Evolutionary conservation across 1,140 invertebrate genomes (phyloP), one percentile per base, ranked within the genome.

Genomic region (Meteorus sp.): DNA sequence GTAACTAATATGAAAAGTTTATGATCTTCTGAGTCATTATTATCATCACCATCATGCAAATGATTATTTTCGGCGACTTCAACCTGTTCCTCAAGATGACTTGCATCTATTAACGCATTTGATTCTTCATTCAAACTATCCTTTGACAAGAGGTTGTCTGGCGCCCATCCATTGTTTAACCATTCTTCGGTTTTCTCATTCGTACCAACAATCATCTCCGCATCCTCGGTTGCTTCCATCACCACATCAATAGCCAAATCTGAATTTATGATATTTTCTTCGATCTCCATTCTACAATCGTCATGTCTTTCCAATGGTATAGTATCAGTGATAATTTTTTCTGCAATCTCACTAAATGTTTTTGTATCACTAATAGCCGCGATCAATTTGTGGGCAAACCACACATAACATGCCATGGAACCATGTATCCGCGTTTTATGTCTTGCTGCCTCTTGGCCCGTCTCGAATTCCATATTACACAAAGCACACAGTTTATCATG

Each of bases 401-500:
- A 68, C 2, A 65, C 37, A 41, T 68, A 68, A 31, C 60, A 56
- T 5, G 58, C 59, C 5, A 58, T 62, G 2, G 63, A 64, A 1
- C 59, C 60, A 50, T 68, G 66, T 15, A 43, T 35, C 7, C 50
- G 39, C 5, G 45, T 52, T 19, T 65, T 68, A 57, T 68, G 66
- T 27, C 45, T 53, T 7, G 50, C 57, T 19, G 63, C 66, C 2
- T 53, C 52, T n/a, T 50, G 27, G 0, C 60, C 62, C 0, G 37
- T 60, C 1, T 52, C 27, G 48, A 62, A 65, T 3, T 50, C 55
- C 6, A 57, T 57, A 27, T 64, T 56, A 35, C 66, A 68, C 8
- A 68, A 56, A 2, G 60, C 35, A 25, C 66, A 68, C 8, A 55
- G 48, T 22, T 45, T 43, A 45, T 68, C 66, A 41, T 68, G 66